Base-by-base conservation (phyloP, 1,140 invertebrate genomes). In the Hirudo medicinalis region DNA sequence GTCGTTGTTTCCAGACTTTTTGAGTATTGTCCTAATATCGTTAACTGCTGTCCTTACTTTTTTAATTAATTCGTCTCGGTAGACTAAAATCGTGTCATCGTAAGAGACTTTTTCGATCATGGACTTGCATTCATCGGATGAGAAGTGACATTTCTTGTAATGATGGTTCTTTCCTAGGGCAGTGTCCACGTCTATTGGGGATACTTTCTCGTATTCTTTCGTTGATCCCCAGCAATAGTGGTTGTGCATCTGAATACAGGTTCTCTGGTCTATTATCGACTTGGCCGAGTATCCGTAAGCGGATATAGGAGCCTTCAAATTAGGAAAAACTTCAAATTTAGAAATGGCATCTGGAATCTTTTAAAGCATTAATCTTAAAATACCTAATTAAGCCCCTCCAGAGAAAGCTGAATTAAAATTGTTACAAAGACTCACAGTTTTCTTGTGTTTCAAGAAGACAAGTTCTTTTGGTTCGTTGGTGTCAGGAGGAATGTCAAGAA, bases 131-230 rank as follows among this genome's bases (percentile, higher is more conserved):
- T 74, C 63, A 13, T 20, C n/a, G 29, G 36, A 20, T n/a, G 27
- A 36, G 9, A 74, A 55, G 53, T 72, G 70, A 40, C 73, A 74
- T 29, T 68, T 67, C 54, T 74, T 74, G 66, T 74, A 74, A 25
- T 74, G 73, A 22, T 74, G 70, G 25, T 71, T 71, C 27, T 67
- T 22, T 17, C 57, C 73, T 11, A 71, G 13, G 4, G 29, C n/a
- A 19, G 22, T 2, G 36, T 68, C 66, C n/a, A 71, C 70, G 55
- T 55, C 43, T 11, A 63, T 19, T 11, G 0, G 27, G 2, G 54
- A 9, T 19, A 20, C 19, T 17, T n/a, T 36, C 25, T 55, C 53
- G 36, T 66, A 70, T 36, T 25, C 20, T 22, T 20, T 20, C n/a
- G 49, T 72, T 17, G 25, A 19, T 20, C 22, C 71, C 73, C 63